Base-by-base conservation (phyloP, 2,797 vertebrate species). In the Hydrolagus colliei region DNA sequence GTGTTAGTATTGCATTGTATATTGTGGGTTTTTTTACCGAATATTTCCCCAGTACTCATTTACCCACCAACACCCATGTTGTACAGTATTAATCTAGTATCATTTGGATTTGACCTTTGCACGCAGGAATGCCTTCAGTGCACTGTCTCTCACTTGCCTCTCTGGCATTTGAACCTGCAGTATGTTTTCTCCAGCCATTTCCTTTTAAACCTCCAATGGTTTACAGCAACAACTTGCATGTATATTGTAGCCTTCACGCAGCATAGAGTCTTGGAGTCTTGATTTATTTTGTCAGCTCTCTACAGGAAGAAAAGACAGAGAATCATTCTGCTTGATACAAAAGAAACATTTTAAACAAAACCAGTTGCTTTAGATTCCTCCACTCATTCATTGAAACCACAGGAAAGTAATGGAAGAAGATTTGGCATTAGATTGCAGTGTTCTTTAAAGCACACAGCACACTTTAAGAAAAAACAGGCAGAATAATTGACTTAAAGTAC, bases 181-280 rank as follows among this genome's bases (percentile, higher is more conserved):
- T 35, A 79, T 73, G 77, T 87, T 86, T 6, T 89, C 72, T 32
- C 86, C 73, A 27, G 92, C 89, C 92, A 92, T 92, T 84, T 82
- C 68, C 71, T 2, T 73, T 22, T 4, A 27, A 79, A 63, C 14
- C 35, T 35, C 78, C 14, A 68, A 65, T 65, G 65, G 35, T 18
- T 67, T 63, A 14, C 41, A 52, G 6, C 6, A 52, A 52, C 2
- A 52, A 52, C 6, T 3, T 52, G 41, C 41, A 52, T 52, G 41
- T 52, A 52, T 52, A 52, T 52, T 52, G 41, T 52, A 52, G 41
- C 41, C 41, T 52, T 52, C 41, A 52, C 41, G 2, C 41, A 52
- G 41, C 6, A 52, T 52, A 52, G 41, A 52, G 41, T 52, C 41
- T 52, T 6, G 41, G 41, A 52, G 41, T 6, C 2, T 6, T 52